Percentiles rank a stretch among this genome's conserved stretches.
These are phyloP conservation scores for Hydrocynus forskahlii DNA, from an alignment of 2,797 vertebrate genomes.

Conservation along the genomic window DNA sequence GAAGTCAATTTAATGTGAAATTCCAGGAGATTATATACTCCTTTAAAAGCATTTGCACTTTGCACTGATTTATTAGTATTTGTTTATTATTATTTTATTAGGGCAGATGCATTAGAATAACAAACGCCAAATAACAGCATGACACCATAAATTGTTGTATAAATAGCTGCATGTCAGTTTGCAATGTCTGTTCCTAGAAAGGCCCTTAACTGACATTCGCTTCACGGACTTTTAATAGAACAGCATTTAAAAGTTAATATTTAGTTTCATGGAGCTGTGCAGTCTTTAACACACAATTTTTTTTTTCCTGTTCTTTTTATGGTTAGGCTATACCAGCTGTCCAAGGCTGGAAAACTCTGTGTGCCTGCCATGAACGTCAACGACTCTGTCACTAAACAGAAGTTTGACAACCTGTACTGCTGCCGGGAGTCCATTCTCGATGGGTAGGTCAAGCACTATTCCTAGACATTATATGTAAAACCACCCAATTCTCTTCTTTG, in stretches of 20 bases:
- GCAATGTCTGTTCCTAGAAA: not conserved
- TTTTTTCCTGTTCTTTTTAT: not conserved
- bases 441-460: constrained; percentile 74
- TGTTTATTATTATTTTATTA: too few relatives aligned
- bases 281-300: not conserved
- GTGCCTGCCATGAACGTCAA: constrained; percentile 94
- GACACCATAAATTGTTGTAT: not conserved
- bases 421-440: constrained; percentile 96
- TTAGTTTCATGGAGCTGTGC: not conserved
- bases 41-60: not conserved
- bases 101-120: not conserved
- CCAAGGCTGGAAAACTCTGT: not conserved
- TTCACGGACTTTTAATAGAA: not conserved
- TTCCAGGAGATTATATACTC: too few relatives aligned
- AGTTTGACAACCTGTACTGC: constrained; percentile 98
- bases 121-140: not conserved
- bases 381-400: constrained; percentile 96
- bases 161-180: not conserved
- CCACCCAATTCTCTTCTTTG: too few relatives aligned
- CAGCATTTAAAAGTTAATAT: not conserved
- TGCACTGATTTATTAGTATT: not conserved
- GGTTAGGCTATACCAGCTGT: constrained; percentile 54
- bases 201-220: not conserved
- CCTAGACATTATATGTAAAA: not conserved
- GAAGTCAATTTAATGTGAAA: not conserved